A percentile compares a stretch with the other conserved stretches of the same genome.
Conservation (phyloP, 2,888 invertebrate genomes). For the Sinopyrophorus schimmeli region DNA sequence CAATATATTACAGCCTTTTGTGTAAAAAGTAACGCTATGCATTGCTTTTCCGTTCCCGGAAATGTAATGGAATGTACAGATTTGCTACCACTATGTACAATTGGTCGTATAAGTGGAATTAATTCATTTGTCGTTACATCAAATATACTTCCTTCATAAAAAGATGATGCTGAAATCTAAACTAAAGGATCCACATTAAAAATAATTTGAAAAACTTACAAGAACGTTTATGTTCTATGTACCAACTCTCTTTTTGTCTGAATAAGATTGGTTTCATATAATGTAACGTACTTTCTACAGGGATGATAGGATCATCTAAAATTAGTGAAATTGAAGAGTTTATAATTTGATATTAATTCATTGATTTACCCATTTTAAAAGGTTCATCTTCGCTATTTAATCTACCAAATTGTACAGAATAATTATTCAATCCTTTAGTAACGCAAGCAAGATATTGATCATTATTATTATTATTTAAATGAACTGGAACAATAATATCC, state of each 20-base stretch:
- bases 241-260: conserved; percentile 30
- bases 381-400: conserved; percentile 22
- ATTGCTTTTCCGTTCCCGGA: conserved; percentile 36
- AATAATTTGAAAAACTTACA: too few relatives aligned
- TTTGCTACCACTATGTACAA: conserved; percentile 39
- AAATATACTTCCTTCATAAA: conserved; percentile 24
- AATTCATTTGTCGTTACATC: conserved; percentile 13
- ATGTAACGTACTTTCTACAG: neutral
- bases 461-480: conserved; percentile 1
- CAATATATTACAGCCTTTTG: conserved; percentile 13
- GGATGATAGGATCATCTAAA: neutral
- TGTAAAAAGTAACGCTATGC: conserved; percentile 36
- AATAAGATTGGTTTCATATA: conserved; percentile 28
- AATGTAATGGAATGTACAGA: conserved; percentile 38
- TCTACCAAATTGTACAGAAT: conserved; percentile 17
- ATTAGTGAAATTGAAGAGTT: too few relatives aligned
- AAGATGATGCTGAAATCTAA: too few relatives aligned
- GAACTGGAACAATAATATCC: conserved; percentile 12
- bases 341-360: too few relatives aligned
- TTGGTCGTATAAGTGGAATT: conserved; percentile 19
- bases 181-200: neutral
- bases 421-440: conserved; percentile 13
- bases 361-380: conserved; percentile 14
- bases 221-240: conserved; percentile 29
- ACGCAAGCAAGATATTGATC: conserved; percentile 17